Base-by-base conservation (phyloP, 2,113 vertebrate genomes). In the Nothocercus nigrocapillus region DNA sequence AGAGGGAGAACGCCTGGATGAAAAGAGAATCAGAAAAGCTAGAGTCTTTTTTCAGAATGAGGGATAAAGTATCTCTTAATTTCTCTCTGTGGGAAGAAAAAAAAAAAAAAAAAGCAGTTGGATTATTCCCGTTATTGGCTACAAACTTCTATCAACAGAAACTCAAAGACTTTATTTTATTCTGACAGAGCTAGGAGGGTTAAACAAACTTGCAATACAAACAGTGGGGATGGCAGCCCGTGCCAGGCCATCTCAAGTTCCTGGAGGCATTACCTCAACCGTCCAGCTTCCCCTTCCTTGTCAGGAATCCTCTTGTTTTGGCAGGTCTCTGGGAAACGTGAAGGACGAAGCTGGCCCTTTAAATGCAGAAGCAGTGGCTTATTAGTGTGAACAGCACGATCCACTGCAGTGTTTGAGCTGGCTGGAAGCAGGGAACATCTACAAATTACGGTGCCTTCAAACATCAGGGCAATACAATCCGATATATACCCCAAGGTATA, bases 361-460 rank as follows among this genome's bases (percentile, higher is more conserved):
- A 96, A 96, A 40, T 53, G 38, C 22, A 3, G 40, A 40, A 83
- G 72, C 64, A 3, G 54, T 44, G 1, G 76, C 96, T 90, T 20
- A 76, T 97, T 93, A 95, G 95, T 88, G 93, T 91, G 94, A 83
- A n/a, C 19, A 5, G 95, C 96, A 96, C 96, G 93, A 96, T 77
- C 58, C 88, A 85, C 95, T 96, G 96, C 96, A 75, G 93, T 28
- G 66, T 49, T 40, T 40, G 62, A 54, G 62, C 62, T 34, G 30
- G 44, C 38, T 8, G 14, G 30, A 14, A 17, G 22, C 38, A 5
- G 38, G 30, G 11, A 24, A 40, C 44, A 14, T 4, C 38, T 5
- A 16, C 42, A 40, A 3, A 5, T 16, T 4, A 7, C 58, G 5
- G 3, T 44, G 53, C 40, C 54, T 62, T 30, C 9, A 36, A 34